A percentile compares a stretch with the other conserved stretches of the same genome.
Conservation (phyloP, 2,797 vertebrate species). For the Muraenolepis orangiensis region DNA sequence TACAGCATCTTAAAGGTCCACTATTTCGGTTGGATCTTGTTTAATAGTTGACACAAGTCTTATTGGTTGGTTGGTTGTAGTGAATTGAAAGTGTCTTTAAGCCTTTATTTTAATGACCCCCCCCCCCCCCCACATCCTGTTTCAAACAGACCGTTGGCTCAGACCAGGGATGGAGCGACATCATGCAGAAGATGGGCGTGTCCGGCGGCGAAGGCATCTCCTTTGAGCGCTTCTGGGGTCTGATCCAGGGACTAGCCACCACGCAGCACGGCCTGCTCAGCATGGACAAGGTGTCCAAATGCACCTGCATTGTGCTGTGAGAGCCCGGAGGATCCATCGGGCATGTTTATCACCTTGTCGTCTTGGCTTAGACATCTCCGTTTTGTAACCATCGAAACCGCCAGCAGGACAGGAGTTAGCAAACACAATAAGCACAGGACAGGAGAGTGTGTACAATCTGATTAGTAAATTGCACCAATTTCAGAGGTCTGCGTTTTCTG, state of each 20-base stretch:
- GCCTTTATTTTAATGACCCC: neutral
- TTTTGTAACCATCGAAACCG: conserved; percentile 11
- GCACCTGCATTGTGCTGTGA: conserved; percentile 72
- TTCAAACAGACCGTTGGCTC: conserved; percentile 41
- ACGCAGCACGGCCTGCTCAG: conserved; percentile 56
- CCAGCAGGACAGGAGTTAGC: neutral
- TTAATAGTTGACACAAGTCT: neutral
- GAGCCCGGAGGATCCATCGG: conserved; percentile 6
- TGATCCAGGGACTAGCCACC: conserved; percentile 71
- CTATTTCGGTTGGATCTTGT: neutral
- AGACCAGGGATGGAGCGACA: conserved; percentile 62
- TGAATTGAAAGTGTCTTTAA: neutral
- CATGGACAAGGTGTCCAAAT: conserved; percentile 55
- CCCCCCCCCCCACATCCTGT: neutral
- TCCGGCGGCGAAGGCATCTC: conserved; percentile 72
- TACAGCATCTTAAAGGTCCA: neutral
- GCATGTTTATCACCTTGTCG: neutral
- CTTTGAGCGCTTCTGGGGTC: conserved; percentile 75
- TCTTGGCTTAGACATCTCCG: neutral
- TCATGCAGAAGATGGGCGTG: conserved; percentile 71
- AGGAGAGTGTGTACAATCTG: neutral
- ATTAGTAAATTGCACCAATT: neutral
- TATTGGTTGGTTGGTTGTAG: neutral
- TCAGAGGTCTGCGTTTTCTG: neutral
- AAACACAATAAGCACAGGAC: neutral